Base-by-base conservation (phyloP, 2,113 vertebrate genomes). In the Dascyllus trimaculatus region DNA sequence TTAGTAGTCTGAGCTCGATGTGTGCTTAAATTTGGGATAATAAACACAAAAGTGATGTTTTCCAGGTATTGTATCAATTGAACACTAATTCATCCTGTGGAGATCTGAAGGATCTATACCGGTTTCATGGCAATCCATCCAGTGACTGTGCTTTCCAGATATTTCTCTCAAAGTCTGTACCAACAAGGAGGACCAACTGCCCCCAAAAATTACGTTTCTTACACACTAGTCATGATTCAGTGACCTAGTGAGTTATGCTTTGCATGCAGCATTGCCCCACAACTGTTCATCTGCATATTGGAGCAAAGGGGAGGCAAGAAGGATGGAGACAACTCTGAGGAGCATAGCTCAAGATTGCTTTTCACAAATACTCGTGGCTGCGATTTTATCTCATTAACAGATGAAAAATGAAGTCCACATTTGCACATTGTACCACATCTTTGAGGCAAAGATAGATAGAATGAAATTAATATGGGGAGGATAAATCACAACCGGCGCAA, bases 101-200 rank as follows among this genome's bases (percentile, higher is more conserved):
- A 13, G 22, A 52, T 13, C 29, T 40, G 21, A 7, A 43, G 26
- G 26, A 43, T 38, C 3, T 40, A 13, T 9, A 40, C 1, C 4
- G 21, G 25, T 57, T 26, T 45, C 15, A 66, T 17, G 45, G 32
- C 22, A 71, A 29, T 59, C 53, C 4, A 18, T 65, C 8, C 8
- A 40, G 14, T 24, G 53, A 15, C 6, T 48, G 46, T 48, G n/a
- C 21, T 67, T 24, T 71, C 18, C 56, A 74, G 57, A 63, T 14
- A 7, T 67, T 59, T 67, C 24, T 40, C 40, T 54, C 26, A 58
- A 14, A 22, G 24, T 68, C 24, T 60, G 48, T n/a, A 61, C 7
- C 35, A 4, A 32, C 53, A n/a, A 19, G n/a, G 14, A 9, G 5
- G 29, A 35, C 13, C 19, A 49, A 21, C 11, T 59, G 68, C 9